A percentile compares a stretch with the other conserved stretches of the same genome.
These are phyloP conservation scores for Scaptodrosophila latifasciaeformis DNA, from an alignment of 2,888 invertebrate species.

Conservation along the genomic window DNA sequence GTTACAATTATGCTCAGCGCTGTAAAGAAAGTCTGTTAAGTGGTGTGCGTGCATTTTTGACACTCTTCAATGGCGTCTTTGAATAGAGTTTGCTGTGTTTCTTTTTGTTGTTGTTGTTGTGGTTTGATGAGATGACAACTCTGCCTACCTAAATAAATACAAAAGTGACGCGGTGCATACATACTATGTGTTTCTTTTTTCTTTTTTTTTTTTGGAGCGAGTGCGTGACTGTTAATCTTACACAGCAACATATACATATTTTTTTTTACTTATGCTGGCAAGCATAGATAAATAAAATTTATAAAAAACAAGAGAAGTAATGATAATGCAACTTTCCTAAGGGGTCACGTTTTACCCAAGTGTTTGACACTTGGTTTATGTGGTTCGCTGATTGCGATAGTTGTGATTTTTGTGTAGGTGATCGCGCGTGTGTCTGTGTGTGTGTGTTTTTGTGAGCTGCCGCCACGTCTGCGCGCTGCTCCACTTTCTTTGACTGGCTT, in stretches of 20 bases:
- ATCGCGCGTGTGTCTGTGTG: background rate
- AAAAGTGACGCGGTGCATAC: background rate
- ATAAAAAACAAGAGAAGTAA: no score
- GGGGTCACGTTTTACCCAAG: conserved; percentile 5
- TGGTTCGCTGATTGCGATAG: no score
- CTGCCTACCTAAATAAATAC: background rate
- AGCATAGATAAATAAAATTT: no score
- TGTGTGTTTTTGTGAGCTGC: background rate
- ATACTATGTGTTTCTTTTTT: background rate
- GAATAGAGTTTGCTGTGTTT: conserved; percentile 15
- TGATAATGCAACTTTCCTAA: conserved; percentile 8
- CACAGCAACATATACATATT: no score
- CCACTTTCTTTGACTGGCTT: background rate
- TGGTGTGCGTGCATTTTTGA: conserved; percentile 50
- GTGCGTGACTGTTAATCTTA: conserved; percentile 5
- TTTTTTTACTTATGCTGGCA: no score
- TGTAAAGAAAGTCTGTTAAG: conserved; percentile 35
- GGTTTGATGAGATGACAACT: conserved; percentile 34
- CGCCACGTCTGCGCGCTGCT: background rate
- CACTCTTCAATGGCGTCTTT: conserved; percentile 45
- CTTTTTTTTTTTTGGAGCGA: background rate
- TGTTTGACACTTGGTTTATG: background rate
- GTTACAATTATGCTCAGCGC: no score
- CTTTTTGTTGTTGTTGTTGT: conserved; percentile 25
- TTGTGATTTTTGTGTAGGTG: background rate